Evolutionary conservation across 2,797 vertebrate species (phyloP).

Genomic region (Anniella stebbinsi): DNA sequence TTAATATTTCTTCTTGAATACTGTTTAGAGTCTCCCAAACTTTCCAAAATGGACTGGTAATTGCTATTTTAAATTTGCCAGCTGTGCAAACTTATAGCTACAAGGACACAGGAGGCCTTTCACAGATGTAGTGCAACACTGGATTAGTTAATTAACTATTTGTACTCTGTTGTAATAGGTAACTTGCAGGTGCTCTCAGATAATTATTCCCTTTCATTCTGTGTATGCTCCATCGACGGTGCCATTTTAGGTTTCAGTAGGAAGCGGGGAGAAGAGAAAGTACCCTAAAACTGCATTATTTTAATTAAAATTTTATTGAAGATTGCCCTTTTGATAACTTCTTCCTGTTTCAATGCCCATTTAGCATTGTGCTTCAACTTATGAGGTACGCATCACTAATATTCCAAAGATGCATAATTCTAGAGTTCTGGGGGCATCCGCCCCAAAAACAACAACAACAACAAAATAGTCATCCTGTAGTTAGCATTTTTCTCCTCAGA

Average conservation of each 20-base stretch:
- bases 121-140: neutral
- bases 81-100: conserved; percentile 43
- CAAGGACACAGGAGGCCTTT: neutral
- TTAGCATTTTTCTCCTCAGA: neutral
- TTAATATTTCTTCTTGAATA: conserved; percentile 70
- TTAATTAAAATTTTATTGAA: neutral
- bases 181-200: neutral
- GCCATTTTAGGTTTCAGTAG: neutral
- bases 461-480: neutral
- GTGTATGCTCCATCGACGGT: neutral
- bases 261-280: neutral
- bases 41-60: conserved; percentile 59
- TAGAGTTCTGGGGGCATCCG: too few relatives aligned
- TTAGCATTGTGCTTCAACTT: neutral
- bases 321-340: neutral
- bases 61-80: conserved; percentile 39
- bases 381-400: neutral
- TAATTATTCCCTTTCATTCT: accelerated
- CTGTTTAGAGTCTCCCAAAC: conserved; percentile 53
- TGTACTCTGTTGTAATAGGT: neutral
- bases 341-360: neutral
- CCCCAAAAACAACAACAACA: too few relatives aligned
- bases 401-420: neutral
- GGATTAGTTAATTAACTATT: conserved; percentile 25
- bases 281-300: neutral